Base-by-base conservation (phyloP, 2,113 vertebrate species). In the Campylomormyrus tamandua region DNA sequence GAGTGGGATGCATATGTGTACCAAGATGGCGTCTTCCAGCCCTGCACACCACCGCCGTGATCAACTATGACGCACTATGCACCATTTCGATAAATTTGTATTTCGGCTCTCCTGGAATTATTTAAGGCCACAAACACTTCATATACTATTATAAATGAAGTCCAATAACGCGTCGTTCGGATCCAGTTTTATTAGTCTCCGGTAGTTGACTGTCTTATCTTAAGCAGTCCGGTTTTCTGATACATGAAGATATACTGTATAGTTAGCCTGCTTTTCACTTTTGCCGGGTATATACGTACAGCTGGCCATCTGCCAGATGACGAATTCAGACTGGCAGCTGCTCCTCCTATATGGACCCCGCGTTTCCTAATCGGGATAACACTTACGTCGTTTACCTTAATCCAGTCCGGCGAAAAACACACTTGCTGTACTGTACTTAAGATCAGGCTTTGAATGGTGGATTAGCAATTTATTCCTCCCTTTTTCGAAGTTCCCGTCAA, bases 61-160 rank as follows among this genome's bases (percentile, higher is more conserved):
- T 90, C 80, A 93, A 92, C 91, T 58, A 90, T 96, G 96, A 96
- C 96, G 96, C 96, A 96, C 93, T 96, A 91, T 96, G 95, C 95
- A 94, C 93, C 95, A 96, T 91, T 91, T 52, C 74, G 52, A 5
- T 77, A 39, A 35, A 39, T 31, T 13, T 17, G 70, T 74, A 35
- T 74, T 74, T 74, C 3, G n/a, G 31, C 66, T 74, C 35, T 31
- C 66, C 10, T 35, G 31, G 27, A 31, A 27, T 27, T 31, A 70
- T 31, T 31, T 70, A n/a, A 31, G 10, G 62, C 9, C 7, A 9
- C 5, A 58, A 58, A 58, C 27, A 2, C 62, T 27, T 24, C n/a
- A 31, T 70, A 7, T 66, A 9, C 24, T 9, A 27, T 24, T 66
- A 9, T n/a, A 66, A 27, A 66, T 53, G 10, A 19, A 53, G 53